Percentiles rank a stretch among this genome's conserved stretches.
phyloP scores from a whole-genome alignment of 92 coral and sea anemone species.

The Nematostella vectensis region DNA sequence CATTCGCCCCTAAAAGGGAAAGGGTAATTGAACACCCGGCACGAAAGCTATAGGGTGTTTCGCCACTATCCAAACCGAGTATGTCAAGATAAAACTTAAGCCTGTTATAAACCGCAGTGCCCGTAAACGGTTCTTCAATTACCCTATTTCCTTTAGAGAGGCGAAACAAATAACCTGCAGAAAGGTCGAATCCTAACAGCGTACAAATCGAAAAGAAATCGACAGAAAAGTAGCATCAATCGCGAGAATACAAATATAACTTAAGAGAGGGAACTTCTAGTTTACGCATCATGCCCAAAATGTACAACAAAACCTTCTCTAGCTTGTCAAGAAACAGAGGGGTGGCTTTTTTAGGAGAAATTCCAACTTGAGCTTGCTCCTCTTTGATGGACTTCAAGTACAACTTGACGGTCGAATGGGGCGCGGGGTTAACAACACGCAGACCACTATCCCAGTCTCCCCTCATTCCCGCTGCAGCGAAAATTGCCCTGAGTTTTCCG shows the following conservation, averaged over 20 bases:
- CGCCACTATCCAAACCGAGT: slow-evolving; percentile 18
- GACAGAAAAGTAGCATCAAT: slow-evolving; percentile 12
- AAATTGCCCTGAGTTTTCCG: slow-evolving; percentile 9
- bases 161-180: slow-evolving; percentile 22
- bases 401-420: slow-evolving; percentile 2
- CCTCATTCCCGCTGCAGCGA: not conserved
- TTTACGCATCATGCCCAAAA: slow-evolving; percentile 5
- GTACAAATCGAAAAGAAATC: slow-evolving; percentile 24
- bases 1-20: slow-evolving; percentile 19
- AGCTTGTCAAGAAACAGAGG: slow-evolving; percentile 28
- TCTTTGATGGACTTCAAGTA: slow-evolving; percentile 14
- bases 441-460: slow-evolving; percentile 2
- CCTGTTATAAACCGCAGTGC: slow-evolving; percentile 25
- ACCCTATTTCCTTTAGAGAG: slow-evolving; percentile 16
- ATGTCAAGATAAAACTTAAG: slow-evolving; percentile 23
- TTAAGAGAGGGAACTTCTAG: not conserved
- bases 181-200: slow-evolving; percentile 15
- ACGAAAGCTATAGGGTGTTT: slow-evolving; percentile 26
- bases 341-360: slow-evolving; percentile 11
- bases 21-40: slow-evolving; percentile 35
- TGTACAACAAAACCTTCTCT: slow-evolving; percentile 3
- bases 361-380: slow-evolving; percentile 31
- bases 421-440: slow-evolving; percentile 3
- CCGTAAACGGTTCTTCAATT: slow-evolving; percentile 16
- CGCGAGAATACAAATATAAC: slow-evolving; percentile 9